Conservation (phyloP, 2,888 invertebrate species). For the Blomia tropicalis region DNA sequence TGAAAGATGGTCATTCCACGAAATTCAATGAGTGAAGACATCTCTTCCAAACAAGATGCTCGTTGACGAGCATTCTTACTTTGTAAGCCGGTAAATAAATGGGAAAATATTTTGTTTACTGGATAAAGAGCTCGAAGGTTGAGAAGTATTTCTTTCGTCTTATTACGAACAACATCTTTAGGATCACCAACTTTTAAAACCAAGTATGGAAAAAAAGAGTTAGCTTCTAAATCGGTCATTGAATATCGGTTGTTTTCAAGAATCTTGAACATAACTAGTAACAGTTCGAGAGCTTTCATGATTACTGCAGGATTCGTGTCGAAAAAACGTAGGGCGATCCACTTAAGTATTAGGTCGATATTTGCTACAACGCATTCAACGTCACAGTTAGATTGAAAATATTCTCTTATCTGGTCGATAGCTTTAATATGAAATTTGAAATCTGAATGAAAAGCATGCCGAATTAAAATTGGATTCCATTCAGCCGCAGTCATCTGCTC, state of each 20-base stretch:
- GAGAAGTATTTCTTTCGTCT: conserved; percentile 66
- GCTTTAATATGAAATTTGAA: conserved; percentile 89
- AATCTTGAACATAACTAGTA: conserved; percentile 55
- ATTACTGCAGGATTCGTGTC: conserved; percentile 96
- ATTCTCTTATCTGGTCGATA: conserved; percentile 66
- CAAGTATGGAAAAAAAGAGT: conserved; percentile 83
- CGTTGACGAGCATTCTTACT: conserved; percentile 92
- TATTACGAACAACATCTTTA: conserved; percentile 80
- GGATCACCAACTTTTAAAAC: conserved; percentile 70
- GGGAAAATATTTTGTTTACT: conserved; percentile 68
- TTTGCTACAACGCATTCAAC: conserved; percentile 61
- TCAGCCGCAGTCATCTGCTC: conserved; percentile 77
- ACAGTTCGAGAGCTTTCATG: conserved; percentile 81
- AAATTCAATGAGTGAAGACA: conserved; percentile 69
- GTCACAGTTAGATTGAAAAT: conserved; percentile 5
- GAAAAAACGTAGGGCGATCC: conserved; percentile 89
- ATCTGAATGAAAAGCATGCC: conserved; percentile 85
- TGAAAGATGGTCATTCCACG: conserved; percentile 71
- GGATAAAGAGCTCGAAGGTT: conserved; percentile 72
- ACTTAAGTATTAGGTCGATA: conserved; percentile 83
- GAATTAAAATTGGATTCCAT: conserved; percentile 66
- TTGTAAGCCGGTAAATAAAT: conserved; percentile 82
- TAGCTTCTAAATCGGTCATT: conserved; percentile 75
- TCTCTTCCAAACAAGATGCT: conserved; percentile 71
- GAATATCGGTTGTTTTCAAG: conserved; percentile 56